These are phyloP conservation scores for Miichthys miiuy DNA, from an alignment of 2,797 vertebrate species.

Conservation along the genomic window DNA sequence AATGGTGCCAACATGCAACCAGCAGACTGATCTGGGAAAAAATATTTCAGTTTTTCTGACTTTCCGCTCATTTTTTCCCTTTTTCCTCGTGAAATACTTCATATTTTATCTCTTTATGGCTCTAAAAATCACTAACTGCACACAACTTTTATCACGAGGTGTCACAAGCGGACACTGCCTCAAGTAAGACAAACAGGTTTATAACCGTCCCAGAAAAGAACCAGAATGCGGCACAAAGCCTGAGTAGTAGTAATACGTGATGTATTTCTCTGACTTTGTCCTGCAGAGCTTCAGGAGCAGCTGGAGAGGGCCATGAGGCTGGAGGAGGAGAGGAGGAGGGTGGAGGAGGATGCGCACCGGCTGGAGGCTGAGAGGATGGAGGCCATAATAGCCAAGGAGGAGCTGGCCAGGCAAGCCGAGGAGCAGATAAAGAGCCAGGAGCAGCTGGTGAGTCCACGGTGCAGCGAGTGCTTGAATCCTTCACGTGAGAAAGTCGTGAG, in stretches of 20 bases:
- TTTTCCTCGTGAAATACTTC: neutral
- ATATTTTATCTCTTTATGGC: neutral
- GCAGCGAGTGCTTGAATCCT: slow-evolving; percentile 9
- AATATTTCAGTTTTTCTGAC: neutral
- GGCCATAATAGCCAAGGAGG: slow-evolving; percentile 94
- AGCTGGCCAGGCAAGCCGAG: slow-evolving; percentile 91
- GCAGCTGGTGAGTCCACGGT: slow-evolving; percentile 89
- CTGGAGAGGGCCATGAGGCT: slow-evolving; percentile 90
- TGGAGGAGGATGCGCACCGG: slow-evolving; percentile 91
- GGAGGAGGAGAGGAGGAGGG: slow-evolving; percentile 93
- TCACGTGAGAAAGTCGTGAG: slow-evolving; percentile 56
- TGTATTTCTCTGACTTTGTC: slow-evolving; percentile 24
- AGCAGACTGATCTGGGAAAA: neutral
- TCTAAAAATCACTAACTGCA: neutral
- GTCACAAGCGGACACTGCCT: neutral
- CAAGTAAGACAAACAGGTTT: neutral
- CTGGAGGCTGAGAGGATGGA: slow-evolving; percentile 94
- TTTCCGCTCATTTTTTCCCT: neutral
- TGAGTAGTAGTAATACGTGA: neutral
- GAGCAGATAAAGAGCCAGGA: slow-evolving; percentile 97
- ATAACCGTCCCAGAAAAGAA: neutral
- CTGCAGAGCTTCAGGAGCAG: slow-evolving; percentile 93
- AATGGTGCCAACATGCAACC: neutral
- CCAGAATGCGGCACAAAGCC: neutral
- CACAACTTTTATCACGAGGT: neutral